A percentile compares a stretch with the other conserved stretches of the same genome.
These are phyloP conservation scores for Triplophysa bombifrons DNA, from an alignment of 2,797 vertebrate genomes.

Conservation along the genomic window DNA sequence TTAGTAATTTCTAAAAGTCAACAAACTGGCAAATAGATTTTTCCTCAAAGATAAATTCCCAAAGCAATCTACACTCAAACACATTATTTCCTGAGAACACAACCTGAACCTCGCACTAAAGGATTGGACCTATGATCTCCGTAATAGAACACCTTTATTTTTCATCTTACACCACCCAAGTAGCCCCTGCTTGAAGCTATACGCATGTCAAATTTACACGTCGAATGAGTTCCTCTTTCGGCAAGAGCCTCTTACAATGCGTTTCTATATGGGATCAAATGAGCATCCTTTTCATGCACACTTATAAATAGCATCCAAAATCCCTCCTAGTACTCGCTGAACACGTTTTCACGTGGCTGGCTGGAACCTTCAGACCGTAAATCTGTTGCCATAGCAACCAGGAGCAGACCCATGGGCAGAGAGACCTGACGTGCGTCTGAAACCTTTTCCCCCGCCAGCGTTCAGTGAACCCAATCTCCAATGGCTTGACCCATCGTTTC, in stretches of 20 bases:
- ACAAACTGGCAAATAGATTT: neutral
- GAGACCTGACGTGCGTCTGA: slow-evolving; percentile 35
- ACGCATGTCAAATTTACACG: slow-evolving; percentile 11
- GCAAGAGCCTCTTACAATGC: neutral
- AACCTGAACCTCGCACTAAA: neutral
- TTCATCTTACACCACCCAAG: slow-evolving; percentile 13
- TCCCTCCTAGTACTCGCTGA: slow-evolving; percentile 26
- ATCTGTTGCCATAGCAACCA: slow-evolving; percentile 54
- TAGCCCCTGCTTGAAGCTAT: neutral
- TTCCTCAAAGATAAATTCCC: neutral
- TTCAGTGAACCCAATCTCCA: slow-evolving; percentile 13
- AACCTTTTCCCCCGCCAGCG: slow-evolving; percentile 17
- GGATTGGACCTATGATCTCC: neutral
- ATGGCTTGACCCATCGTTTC: slow-evolving; percentile 12
- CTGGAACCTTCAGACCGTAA: slow-evolving; percentile 41
- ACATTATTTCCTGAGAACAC: neutral
- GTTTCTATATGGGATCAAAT: neutral
- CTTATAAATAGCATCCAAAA: slow-evolving; percentile 34
- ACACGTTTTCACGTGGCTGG: slow-evolving; percentile 13
- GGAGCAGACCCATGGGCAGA: slow-evolving; percentile 26
- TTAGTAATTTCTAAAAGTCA: neutral
- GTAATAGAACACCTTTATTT: slow-evolving; percentile 12
- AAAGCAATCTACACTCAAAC: slow-evolving; percentile 11
- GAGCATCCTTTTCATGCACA: slow-evolving; percentile 23
- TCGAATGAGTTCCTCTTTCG: neutral